Evolutionary conservation across 2,888 invertebrate species (phyloP).

Genomic region (Hermaeophaga mercurialis): DNA sequence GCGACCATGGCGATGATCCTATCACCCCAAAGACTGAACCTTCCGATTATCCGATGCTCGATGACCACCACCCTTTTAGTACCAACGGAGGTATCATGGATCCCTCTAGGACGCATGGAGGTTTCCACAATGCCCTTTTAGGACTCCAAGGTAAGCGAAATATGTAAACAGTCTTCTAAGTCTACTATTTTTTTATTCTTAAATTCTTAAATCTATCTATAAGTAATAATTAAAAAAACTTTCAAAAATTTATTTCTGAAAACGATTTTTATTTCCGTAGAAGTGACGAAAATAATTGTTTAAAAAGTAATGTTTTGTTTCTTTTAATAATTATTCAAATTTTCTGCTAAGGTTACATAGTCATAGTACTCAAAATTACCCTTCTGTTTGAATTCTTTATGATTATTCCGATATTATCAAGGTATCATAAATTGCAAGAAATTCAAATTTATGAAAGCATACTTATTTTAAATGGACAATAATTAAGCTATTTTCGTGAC

Average conservation of each 20-base stretch:
- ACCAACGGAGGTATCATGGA: conserved; percentile 68
- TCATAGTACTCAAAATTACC: too few species aligned
- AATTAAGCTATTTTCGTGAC: conserved; percentile 16
- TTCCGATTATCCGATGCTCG: conserved; percentile 68
- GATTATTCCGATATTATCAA: conserved; percentile 31
- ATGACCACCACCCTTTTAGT: conserved; percentile 67
- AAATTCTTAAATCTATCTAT: too few species aligned
- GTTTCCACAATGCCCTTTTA: conserved; percentile 79
- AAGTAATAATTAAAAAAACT: too few species aligned
- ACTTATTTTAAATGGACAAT: conserved; percentile 1
- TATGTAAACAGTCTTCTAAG: too few species aligned
- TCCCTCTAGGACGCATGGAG: conserved; percentile 71
- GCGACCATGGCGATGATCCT: conserved; percentile 68
- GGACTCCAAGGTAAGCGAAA: conserved; percentile 77
- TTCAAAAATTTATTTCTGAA: too few species aligned
- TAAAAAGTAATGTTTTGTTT: too few species aligned
- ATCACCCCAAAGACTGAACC: conserved; percentile 77
- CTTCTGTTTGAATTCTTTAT: too few species aligned
- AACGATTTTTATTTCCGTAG: too few species aligned
- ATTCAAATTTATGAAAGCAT: conserved; percentile 32
- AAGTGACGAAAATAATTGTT: too few species aligned
- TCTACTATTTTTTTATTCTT: too few species aligned
- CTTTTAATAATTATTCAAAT: too few species aligned
- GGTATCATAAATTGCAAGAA: conserved; percentile 27
- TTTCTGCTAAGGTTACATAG: too few species aligned